These are phyloP conservation scores for Conger conger DNA, from an alignment of 2,113 vertebrate genomes.

Conservation along the genomic window DNA sequence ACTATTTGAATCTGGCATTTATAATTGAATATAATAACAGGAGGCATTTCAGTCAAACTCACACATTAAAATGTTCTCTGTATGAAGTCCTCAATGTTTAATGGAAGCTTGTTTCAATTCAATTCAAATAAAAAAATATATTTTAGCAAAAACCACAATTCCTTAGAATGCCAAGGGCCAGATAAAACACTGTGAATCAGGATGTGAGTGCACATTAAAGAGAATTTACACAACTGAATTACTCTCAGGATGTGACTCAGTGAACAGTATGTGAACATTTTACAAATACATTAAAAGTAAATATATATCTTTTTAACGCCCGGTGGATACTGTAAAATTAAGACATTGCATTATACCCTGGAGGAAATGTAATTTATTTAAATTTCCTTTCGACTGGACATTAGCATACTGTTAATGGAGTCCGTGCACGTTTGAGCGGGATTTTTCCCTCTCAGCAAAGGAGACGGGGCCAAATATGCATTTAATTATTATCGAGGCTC, in stretches of 20 bases:
- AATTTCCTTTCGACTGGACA: not conserved
- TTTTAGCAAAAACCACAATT: not conserved
- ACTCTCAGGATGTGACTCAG: not conserved
- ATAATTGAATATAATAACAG: not conserved
- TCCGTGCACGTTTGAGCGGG: not conserved
- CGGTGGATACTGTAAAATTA: not conserved
- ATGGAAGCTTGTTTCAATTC: not conserved
- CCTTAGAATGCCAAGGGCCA: not conserved
- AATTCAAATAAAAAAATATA: not conserved
- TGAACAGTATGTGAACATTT: too few relatives aligned
- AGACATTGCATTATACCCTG: not conserved
- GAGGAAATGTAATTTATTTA: not conserved
- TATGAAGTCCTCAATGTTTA: not conserved
- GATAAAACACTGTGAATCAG: not conserved
- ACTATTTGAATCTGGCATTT: not conserved
- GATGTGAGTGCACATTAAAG: not conserved
- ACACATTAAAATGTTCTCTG: not conserved
- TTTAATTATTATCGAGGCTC: not conserved
- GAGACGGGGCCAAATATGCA: not conserved
- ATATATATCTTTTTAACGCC: not conserved
- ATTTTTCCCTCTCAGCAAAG: not conserved
- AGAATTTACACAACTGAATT: not conserved
- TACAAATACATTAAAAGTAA: too few relatives aligned
- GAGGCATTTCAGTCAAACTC: not conserved
- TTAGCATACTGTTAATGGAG: not conserved